A percentile compares a stretch with the other conserved stretches of the same genome.
Evolutionary conservation across 53 echinoderm and acorn worm genomes (phyloP).

Genomic region (Arbacia lixula): DNA sequence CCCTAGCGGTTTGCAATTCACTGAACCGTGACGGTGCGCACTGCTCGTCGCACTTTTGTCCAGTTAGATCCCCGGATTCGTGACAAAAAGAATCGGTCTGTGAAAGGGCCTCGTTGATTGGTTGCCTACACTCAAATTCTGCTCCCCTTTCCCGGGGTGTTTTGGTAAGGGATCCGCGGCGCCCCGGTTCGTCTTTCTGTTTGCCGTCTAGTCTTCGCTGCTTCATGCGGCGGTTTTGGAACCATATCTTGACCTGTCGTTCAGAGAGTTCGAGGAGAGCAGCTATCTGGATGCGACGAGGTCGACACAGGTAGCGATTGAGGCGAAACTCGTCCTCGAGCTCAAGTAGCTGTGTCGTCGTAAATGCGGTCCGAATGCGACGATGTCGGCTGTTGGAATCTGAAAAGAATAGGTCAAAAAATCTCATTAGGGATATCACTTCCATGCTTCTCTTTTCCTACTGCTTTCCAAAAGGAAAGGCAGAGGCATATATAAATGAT

Average conservation of each 20-base stretch:
- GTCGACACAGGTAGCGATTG: conserved; percentile 90
- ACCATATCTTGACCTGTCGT: conserved; percentile 94
- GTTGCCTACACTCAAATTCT: not conserved
- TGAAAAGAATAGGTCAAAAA: not conserved
- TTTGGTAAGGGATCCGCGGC: not conserved
- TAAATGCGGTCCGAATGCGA: conserved; percentile 89
- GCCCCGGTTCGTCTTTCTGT: not conserved
- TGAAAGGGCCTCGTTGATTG: not conserved
- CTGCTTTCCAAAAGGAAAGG: too few relatives aligned
- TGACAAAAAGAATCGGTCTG: not conserved
- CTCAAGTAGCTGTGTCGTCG: conserved; percentile 92
- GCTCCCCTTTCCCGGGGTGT: not conserved
- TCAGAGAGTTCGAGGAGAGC: conserved; percentile 84
- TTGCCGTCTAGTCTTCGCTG: conserved; percentile 80
- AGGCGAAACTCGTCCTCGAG: conserved; percentile 88
- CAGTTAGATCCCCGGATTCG: conserved; percentile 1
- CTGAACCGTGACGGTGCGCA: not conserved
- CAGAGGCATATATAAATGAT: too few relatives aligned
- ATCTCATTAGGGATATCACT: too few relatives aligned
- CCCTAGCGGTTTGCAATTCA: not conserved
- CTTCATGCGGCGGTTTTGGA: conserved; percentile 92
- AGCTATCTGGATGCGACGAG: conserved; percentile 94
- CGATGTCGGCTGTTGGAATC: conserved; percentile 20
- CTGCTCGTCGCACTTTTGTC: conserved; percentile 3
- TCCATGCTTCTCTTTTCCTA: too few relatives aligned